Evolutionary conservation across 1,140 invertebrate species (phyloP).

Genomic region (Drosophila mauritiana): DNA sequence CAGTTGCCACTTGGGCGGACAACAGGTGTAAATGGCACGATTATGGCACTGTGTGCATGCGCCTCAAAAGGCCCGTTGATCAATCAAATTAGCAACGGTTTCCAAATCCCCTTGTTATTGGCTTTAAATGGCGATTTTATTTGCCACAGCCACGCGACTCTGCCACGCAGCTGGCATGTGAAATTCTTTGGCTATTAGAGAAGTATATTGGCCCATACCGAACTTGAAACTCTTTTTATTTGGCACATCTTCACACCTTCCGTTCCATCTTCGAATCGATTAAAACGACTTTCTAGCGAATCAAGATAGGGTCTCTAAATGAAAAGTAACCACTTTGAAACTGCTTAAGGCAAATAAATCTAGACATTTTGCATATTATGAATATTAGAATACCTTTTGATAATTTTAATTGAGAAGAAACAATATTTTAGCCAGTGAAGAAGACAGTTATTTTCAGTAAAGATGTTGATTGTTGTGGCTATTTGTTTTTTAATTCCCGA

Average conservation of each 20-base stretch:
- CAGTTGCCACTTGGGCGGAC: slow-evolving; percentile 59
- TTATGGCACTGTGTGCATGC: slow-evolving; percentile 36
- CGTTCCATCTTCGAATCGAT: background rate
- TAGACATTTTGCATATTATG: background rate
- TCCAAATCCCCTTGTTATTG: slow-evolving; percentile 47
- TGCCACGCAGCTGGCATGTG: slow-evolving; percentile 38
- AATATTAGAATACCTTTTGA: too few relatives aligned
- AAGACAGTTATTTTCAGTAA: background rate
- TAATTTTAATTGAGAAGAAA: too few relatives aligned
- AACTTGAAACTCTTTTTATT: background rate
- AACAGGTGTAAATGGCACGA: slow-evolving; percentile 70
- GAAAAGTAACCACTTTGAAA: too few relatives aligned
- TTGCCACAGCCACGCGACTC: slow-evolving; percentile 45
- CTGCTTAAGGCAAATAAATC: too few relatives aligned
- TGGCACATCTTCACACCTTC: background rate
- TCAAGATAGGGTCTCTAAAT: too few relatives aligned
- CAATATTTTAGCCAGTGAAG: too few relatives aligned
- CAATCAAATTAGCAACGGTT: slow-evolving; percentile 68
- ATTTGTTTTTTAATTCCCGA: slow-evolving; percentile 8
- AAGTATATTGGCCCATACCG: background rate
- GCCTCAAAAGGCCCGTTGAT: slow-evolving; percentile 52
- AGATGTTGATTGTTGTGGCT: background rate
- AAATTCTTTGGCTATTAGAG: slow-evolving; percentile 41
- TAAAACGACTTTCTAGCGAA: background rate
- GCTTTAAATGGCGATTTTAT: slow-evolving; percentile 14